Base-by-base conservation (phyloP, 1,140 invertebrate genomes). In the Diuraphis noxia region DNA sequence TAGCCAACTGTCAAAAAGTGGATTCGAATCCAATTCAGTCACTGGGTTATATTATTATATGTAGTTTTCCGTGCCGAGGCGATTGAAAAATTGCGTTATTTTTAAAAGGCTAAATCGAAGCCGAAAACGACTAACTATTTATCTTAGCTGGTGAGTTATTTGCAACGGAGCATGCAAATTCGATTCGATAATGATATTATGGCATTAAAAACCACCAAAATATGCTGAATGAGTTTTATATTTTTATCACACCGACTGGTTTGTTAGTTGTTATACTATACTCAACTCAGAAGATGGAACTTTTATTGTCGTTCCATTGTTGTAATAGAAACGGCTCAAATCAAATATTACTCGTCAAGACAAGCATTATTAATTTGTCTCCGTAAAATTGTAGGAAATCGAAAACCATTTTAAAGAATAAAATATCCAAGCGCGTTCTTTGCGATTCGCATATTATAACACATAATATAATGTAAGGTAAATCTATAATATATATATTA, bases 1-100 rank as follows among this genome's bases (percentile, higher is more conserved):
- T 85, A n/a, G 84, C 84, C 84, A 85, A 85, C 84, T 85, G 84
- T 85, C 84, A 46, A 49, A 85, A 49, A 43, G 43, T 85, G 30
- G 30, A 46, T 46, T 84, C 40, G 36, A 84, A 84, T 84, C 81
- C 81, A 84, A 84, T 84, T 84, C 81, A 84, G 81, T 84, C 81
- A 84, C 40, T 43, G 40, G 81, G 81, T 84, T 84, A 84, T 5
- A 21, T n/a, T n/a, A n/a, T n/a, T 49, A 6, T 21, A 13, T 72
- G 56, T 72, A 17, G 40, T 43, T 84, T n/a, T 84, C 17, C 81
- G 25, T 84, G 30, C 40, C 81, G 81, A 84, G 81, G 40, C 13
- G 40, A 84, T 84, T 43, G 81, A 43, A 84, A 84, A 84, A 43
- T 43, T 38, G 38, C 30, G 38, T 84, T 30, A 30, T 43, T 30